Base-by-base conservation (phyloP, 2,888 invertebrate species). In the Iselma pallidipennis region DNA sequence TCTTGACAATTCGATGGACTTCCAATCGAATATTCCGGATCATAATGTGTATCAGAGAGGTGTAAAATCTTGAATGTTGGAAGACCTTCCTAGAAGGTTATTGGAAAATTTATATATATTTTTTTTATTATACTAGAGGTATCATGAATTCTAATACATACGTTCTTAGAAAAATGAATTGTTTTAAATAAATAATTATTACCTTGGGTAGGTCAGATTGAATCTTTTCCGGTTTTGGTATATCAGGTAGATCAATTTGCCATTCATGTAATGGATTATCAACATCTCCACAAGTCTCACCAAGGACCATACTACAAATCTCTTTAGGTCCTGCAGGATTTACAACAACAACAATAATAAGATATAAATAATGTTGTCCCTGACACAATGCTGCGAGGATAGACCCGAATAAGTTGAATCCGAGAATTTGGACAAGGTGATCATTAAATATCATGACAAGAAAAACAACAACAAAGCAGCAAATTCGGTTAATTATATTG, bases 31-130 rank as follows among this genome's bases (percentile, higher is more conserved):
- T 98, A 98, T 73, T 93, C 91, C 0, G 94, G 94, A 83, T 98
- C 98, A 74, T 91, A 92, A 81, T 98, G 98, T 0, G 97, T 95
- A 79, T 98, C 98, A 0, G 96, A 95, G 69, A 98, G 86, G 76
- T 98, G 98, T 9, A 98, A 85, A n/a, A 98, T 94, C 83, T 96
- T 95, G 79, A 95, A 91, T 28, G 89, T 88, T n/a, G 92, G 90
- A 0, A 89, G 88, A 63, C 87, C 88, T 55, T 88, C 87, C 76
- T 83, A 65, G 25, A 74, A 76, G 21, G 23, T 16, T n/a, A n/a
- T n/a, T n/a, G n/a, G n/a, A n/a, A n/a, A n/a, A n/a, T n/a, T n/a
- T n/a, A n/a, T n/a, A n/a, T n/a, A n/a, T n/a, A n/a, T 14, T 28
- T 26, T 3, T 4, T 9, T 26, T 21, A 59, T 49, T 23, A 21